Base-by-base conservation (phyloP, 2,113 vertebrate genomes). In the Myrmecophaga tridactyla region DNA sequence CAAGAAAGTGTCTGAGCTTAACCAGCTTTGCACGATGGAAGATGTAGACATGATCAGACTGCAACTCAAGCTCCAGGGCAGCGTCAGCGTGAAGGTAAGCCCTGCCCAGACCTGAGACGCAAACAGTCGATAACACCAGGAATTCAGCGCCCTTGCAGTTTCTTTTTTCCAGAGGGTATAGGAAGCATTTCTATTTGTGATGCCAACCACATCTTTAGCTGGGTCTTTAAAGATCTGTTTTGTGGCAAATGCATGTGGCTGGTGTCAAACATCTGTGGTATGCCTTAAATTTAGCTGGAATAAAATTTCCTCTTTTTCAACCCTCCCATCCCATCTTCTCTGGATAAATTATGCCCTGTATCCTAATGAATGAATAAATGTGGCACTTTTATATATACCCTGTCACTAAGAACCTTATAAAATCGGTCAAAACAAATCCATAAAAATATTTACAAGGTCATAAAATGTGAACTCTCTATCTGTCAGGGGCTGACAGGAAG, bases 31-130 rank as follows among this genome's bases (percentile, higher is more conserved):
- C 98, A 98, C 98, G 6, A 99, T 99, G 99, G 99, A 99, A 36
- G 99, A 99, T 36, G 99, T 99, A 97, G 99, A 99, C 98, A 99
- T 99, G 99, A 99, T 99, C 97, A 98, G 99, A 53, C 98, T 99
- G 36, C 99, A 99, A 98, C 99, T 99, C 58, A 99, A 99, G 89
- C 99, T 99, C 34, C 99, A 99, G 97, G 99, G 99, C 92, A 99
- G 99, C 1, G 99, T 99, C 98, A 99, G 99, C 3, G 99, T 99
- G 62, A 99, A 99, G 99, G 99, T 99, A 14, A 3, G 63, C 10
- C 0, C 1, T 1, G 1, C n/a, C 43, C 53, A 0, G 23, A 46
- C 34, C 23, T 3, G 23, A 56, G 36, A 11, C 1, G 21, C 29
- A 0, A 27, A 0, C 1, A 27, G 34, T n/a, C 67, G 1, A 0